phyloP scores from a whole-genome alignment of 1,140 invertebrate species.

The Watersipora subatra region DNA sequence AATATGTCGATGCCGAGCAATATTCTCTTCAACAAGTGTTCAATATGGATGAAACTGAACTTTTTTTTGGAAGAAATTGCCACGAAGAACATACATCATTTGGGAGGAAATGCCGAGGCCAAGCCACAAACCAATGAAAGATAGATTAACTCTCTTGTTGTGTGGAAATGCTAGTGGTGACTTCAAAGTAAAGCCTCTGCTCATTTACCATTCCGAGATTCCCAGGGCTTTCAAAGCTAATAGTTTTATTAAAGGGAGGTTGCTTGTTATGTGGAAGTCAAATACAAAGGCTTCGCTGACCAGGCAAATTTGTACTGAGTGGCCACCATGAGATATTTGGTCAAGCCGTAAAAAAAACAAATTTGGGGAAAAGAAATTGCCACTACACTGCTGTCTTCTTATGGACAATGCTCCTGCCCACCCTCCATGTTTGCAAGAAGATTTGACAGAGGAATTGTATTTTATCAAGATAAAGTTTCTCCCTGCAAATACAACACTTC shows the following conservation, averaged over 20 bases:
- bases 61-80: too few species aligned
- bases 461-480: too few species aligned
- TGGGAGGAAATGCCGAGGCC: not conserved
- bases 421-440: not conserved
- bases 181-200: not conserved
- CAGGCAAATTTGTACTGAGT: not conserved
- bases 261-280: not conserved
- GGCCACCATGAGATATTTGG: not conserved
- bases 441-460: not conserved
- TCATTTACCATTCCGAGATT: not conserved
- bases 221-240: not conserved
- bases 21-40: too few species aligned
- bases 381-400: not conserved
- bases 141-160: not conserved
- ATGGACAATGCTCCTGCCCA: too few species aligned
- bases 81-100: too few species aligned
- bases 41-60: too few species aligned
- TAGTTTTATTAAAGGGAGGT: not conserved
- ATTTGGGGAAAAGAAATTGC: not conserved
- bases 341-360: not conserved
- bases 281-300: not conserved
- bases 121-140: not conserved
- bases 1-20: not conserved
- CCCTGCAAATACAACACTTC: not conserved
- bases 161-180: not conserved